Base-by-base conservation (phyloP, 2,888 invertebrate genomes). In the Phalangium opilio region DNA sequence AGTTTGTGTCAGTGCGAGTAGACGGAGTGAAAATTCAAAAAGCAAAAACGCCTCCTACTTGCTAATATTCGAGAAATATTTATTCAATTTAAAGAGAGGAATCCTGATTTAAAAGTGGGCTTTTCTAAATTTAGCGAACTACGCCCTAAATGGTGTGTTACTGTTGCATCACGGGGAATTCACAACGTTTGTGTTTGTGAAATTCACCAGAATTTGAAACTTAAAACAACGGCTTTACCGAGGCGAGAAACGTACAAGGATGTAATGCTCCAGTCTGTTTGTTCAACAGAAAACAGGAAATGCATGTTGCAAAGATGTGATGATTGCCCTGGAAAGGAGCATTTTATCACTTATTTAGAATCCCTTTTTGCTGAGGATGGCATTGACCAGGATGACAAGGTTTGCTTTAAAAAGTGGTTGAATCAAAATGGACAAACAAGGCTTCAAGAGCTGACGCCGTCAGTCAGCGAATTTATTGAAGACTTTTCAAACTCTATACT, bases 81-180 rank as follows among this genome's bases (percentile, higher is more conserved):
- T 33, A 12, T 15, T 14, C 17, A 5, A 12, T 44, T 48, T 10
- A 48, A 48, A 34, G n/a, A 10, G 12, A 42, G 2, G n/a, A 17
- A 48, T 33, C 48, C 39, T 17, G 41, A 33, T 20, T 10, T 44
- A 27, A 39, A 33, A 21, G 27, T 38, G 15, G 40, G 44, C 3
- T 44, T 44, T 33, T 48, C 40, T 27, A 47, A 48, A 39, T 48
- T 44, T 48, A 32, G 33, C n/a, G 3, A 7, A 14, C 17, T 48
- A 5, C 21, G 44, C 19, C 48, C 48, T 34, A 48, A 48, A 18
- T 40, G 40, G 33, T 48, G 44, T 48, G 44, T 48, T 39, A 33
- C 44, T 11, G 48, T 21, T 19, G 41, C n/a, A n/a, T n/a, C n/a
- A n/a, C n/a, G n/a, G n/a, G n/a, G n/a, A n/a, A n/a, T n/a, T n/a